phyloP scores from a whole-genome alignment of 2,797 vertebrate genomes.

The Dicrostonyx torquatus region DNA sequence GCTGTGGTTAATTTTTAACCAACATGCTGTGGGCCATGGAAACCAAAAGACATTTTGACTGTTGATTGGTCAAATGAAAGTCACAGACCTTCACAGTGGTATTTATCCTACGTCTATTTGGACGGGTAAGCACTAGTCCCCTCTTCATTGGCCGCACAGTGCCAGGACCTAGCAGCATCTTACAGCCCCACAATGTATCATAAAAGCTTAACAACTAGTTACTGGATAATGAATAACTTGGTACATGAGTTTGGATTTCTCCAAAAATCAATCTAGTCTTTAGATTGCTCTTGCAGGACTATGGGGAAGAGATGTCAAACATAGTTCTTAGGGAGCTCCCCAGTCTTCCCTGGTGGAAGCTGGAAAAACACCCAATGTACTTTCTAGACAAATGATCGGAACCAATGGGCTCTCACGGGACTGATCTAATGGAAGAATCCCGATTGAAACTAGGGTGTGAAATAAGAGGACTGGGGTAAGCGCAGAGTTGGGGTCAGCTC shows the following conservation, averaged over 20 bases:
- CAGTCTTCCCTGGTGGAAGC: background rate
- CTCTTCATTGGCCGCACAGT: background rate
- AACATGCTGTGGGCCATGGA: slow-evolving; percentile 9
- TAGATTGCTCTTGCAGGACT: background rate
- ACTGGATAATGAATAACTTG: slow-evolving; percentile 1
- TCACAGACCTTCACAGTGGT: background rate
- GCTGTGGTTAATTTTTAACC: background rate
- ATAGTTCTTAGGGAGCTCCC: slow-evolving; percentile 39
- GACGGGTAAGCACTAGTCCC: background rate
- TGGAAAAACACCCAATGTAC: background rate
- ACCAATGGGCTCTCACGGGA: background rate
- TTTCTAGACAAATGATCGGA: background rate
- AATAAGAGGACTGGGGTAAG: background rate
- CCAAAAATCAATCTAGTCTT: background rate
- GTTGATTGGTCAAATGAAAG: slow-evolving; percentile 31
- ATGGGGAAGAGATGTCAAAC: background rate
- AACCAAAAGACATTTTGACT: slow-evolving; percentile 38
- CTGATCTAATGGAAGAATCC: background rate
- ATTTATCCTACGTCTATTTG: slow-evolving; percentile 39
- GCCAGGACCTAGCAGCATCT: background rate
- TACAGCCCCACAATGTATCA: background rate
- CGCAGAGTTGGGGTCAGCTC: background rate
- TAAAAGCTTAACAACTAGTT: slow-evolving; percentile 14
- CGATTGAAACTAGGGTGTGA: background rate
- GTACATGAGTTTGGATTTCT: background rate